A percentile compares a stretch with the other conserved stretches of the same genome.
phyloP scores from a whole-genome alignment of 2,888 invertebrate genomes.

The Anthrax anthrax region DNA sequence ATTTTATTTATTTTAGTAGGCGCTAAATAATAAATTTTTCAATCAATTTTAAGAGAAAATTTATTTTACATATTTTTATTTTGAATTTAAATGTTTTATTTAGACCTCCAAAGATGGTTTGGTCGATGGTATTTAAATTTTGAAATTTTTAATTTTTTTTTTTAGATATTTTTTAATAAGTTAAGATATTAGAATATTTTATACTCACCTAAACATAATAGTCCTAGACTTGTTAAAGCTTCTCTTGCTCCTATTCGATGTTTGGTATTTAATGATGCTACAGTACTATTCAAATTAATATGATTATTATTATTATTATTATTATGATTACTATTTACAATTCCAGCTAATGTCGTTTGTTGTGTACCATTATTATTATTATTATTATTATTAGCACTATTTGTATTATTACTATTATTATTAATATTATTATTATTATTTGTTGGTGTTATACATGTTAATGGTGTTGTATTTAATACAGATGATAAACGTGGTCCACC shows the following conservation, averaged over 20 bases:
- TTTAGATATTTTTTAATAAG: too few species aligned
- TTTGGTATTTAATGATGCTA: slow-evolving; percentile 22
- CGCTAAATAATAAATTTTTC: too few species aligned
- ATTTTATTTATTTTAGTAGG: too few species aligned
- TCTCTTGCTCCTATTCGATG: slow-evolving; percentile 53
- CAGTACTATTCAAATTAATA: slow-evolving; percentile 41
- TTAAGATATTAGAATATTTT: too few species aligned
- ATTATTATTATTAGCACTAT: slow-evolving; percentile 13
- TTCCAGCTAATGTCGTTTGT: too few species aligned
- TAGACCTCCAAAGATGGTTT: too few species aligned
- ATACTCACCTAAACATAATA: slow-evolving; percentile 59
- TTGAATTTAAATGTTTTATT: too few species aligned
- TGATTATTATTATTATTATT: slow-evolving; percentile 20
- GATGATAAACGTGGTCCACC: slow-evolving; percentile 33
- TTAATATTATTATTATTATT: slow-evolving; percentile 16
- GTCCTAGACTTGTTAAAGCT: slow-evolving; percentile 69
- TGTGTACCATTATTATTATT: too few species aligned
- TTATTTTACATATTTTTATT: too few species aligned
- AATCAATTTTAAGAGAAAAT: too few species aligned
- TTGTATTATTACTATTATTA: slow-evolving; percentile 18
- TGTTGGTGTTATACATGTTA: slow-evolving; percentile 23
- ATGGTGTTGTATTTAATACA: slow-evolving; percentile 20
- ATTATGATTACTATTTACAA: slow-evolving; percentile 7
- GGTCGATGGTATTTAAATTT: too few species aligned
- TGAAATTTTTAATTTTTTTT: too few species aligned